phyloP scores from a whole-genome alignment of 2,888 invertebrate genomes.

The Agonum fuliginosum region DNA sequence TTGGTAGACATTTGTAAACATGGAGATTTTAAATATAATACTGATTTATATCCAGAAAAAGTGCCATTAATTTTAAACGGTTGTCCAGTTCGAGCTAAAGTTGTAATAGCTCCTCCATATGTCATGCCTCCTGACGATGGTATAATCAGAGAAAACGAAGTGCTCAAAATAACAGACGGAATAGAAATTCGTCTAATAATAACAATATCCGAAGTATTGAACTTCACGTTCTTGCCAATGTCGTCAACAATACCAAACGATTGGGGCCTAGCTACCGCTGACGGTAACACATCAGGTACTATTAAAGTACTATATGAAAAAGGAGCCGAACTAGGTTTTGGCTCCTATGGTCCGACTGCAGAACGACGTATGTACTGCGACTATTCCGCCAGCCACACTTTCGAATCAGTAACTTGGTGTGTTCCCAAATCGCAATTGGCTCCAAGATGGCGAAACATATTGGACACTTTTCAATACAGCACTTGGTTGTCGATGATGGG shows the following conservation, averaged over 20 bases:
- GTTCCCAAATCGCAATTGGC: slow-evolving; percentile 67
- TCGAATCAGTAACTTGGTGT: slow-evolving; percentile 69
- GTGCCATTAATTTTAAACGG: slow-evolving; percentile 66
- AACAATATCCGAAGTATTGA: slow-evolving; percentile 65
- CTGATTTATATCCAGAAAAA: slow-evolving; percentile 66
- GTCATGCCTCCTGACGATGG: slow-evolving; percentile 65
- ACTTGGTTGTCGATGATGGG: slow-evolving; percentile 73
- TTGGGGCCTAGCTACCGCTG: slow-evolving; percentile 65
- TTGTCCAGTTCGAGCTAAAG: slow-evolving; percentile 67
- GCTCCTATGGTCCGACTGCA: slow-evolving; percentile 67
- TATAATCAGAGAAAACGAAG: slow-evolving; percentile 47
- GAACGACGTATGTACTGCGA: slow-evolving; percentile 67
- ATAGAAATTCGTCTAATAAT: slow-evolving; percentile 66
- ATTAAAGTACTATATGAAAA: slow-evolving; percentile 65
- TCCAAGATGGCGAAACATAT: slow-evolving; percentile 70
- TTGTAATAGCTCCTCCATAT: slow-evolving; percentile 68
- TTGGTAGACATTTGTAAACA: slow-evolving; percentile 55
- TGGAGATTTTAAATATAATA: slow-evolving; percentile 61
- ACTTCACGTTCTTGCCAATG: slow-evolving; percentile 65
- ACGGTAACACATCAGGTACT: slow-evolving; percentile 66
- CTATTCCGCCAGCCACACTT: slow-evolving; percentile 66
- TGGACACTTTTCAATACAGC: slow-evolving; percentile 72
- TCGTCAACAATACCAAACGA: slow-evolving; percentile 61
- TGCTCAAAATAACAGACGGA: slow-evolving; percentile 63
- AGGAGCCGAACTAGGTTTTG: slow-evolving; percentile 67